Percentiles rank a stretch among this genome's conserved stretches.
These are phyloP conservation scores for Solenodon paradoxus DNA, from an alignment of 2,113 vertebrate species.

Conservation along the genomic window DNA sequence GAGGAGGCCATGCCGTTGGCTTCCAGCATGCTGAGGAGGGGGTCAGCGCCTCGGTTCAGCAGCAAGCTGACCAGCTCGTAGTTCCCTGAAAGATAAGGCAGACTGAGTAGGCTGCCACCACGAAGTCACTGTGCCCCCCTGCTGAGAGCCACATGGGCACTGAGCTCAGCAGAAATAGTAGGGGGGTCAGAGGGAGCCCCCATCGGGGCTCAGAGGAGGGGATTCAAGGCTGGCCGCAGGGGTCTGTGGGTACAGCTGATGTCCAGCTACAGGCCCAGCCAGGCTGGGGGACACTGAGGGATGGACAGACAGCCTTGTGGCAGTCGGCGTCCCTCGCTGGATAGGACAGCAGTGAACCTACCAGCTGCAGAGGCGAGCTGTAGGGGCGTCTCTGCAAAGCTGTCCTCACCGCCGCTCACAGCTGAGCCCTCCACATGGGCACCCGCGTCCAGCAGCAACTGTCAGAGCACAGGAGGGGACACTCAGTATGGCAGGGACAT, in stretches of 20 bases:
- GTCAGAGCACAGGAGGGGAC: constrained; percentile 2
- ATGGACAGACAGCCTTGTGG: rapidly evolving
- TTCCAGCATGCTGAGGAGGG: constrained; percentile 90
- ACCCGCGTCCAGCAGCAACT: constrained; percentile 96
- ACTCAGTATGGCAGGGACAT: background rate
- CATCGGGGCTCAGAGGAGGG: background rate
- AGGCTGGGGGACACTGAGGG: background rate
- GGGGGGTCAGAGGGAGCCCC: background rate
- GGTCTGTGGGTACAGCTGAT: background rate
- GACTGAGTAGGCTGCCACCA: background rate
- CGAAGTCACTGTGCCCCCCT: rapidly evolving
- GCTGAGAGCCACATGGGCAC: background rate
- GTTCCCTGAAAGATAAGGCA: constrained; percentile 85
- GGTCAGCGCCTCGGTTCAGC: constrained; percentile 92
- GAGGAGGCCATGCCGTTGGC: constrained; percentile 90
- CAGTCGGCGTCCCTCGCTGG: rapidly evolving
- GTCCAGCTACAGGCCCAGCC: background rate
- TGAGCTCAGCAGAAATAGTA: rapidly evolving
- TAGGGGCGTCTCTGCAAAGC: constrained; percentile 91
- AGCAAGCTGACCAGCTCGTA: constrained; percentile 96
- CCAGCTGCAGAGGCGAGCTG: constrained; percentile 98
- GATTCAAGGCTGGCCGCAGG: background rate
- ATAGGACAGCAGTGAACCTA: constrained; percentile 68
- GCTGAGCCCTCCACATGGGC: constrained; percentile 95
- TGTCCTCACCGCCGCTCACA: constrained; percentile 91